A percentile compares a stretch with the other conserved stretches of the same genome.
These are phyloP conservation scores for Dryas iulia DNA, from an alignment of 1,140 invertebrate species.

Conservation along the genomic window DNA sequence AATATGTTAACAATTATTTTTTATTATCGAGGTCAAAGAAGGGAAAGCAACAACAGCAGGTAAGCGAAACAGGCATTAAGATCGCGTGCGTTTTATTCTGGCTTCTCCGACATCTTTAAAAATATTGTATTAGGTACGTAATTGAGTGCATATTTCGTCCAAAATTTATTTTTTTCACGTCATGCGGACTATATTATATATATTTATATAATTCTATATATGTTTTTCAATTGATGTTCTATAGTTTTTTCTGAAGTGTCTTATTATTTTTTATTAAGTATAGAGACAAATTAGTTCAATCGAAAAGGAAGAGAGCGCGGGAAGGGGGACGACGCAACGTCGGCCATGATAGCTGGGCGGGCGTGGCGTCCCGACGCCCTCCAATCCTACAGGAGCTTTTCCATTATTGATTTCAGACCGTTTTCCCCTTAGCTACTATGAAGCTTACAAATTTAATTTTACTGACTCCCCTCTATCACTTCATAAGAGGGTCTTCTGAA, in stretches of 20 bases:
- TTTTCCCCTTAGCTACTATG: slow-evolving; percentile 25
- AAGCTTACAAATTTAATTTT: background rate
- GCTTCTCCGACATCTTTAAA: slow-evolving; percentile 41
- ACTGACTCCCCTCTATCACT: background rate
- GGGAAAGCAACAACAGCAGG: slow-evolving; percentile 57
- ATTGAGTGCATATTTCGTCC: no score
- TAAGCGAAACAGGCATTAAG: slow-evolving; percentile 43
- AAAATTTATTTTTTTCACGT: background rate
- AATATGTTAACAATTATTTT: slow-evolving; percentile 5
- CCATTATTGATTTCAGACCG: slow-evolving; percentile 58
- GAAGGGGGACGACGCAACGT: slow-evolving; percentile 24
- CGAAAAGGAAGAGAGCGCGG: background rate
- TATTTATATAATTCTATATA: background rate
- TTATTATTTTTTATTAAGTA: background rate
- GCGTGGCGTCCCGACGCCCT: slow-evolving; percentile 55
- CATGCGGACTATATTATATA: background rate
- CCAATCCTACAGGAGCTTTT: slow-evolving; percentile 58
- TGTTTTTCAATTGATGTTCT: background rate
- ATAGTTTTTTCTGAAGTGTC: background rate
- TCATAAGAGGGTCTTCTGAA: background rate
- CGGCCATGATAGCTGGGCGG: slow-evolving; percentile 63
- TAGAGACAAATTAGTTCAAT: background rate
- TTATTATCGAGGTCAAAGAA: background rate
- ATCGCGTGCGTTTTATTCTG: slow-evolving; percentile 71
- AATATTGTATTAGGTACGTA: background rate